Evolutionary conservation across 2,113 vertebrate genomes (phyloP), one percentile per base, ranked within the genome.

Genomic region (Passer domesticus): DNA sequence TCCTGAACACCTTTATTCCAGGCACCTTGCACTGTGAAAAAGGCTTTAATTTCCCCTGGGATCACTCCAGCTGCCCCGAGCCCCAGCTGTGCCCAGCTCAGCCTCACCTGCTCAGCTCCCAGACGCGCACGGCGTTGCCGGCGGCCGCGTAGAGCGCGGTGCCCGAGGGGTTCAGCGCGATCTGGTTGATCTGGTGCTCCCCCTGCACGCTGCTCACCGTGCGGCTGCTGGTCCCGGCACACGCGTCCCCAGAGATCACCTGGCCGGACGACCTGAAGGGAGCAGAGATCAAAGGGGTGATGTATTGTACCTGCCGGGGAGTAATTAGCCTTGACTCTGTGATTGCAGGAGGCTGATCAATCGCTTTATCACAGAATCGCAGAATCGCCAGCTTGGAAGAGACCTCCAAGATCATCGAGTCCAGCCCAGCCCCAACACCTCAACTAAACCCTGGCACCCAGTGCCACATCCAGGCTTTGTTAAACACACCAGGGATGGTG

Each of bases 111-210:
- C 98, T 99, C 53, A 99, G 98, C 94, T 99, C 99, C 99, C 99
- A 99, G 95, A 99, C 97, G 43, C 99, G 98, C 46, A 99, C 99
- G 0, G 98, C 97, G 66, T 99, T 99, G 7, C 99, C 99, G 0
- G 99, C 98, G 4, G 99, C 99, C 0, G 99, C 98, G 0, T 99
- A 99, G 15, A 99, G 98, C 81, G 97, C 96, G 60, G 98, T 98
- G 78, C 99, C 99, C 0, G 98, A 96, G 8, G 98, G 98, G 97
- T 99, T 99, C 74, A 99, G 98, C 8, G 98, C 98, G 6, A 99
- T 99, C 98, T 99, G 99, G 97, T 99, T 99, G 96, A 99, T 99
- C 97, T 99, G 99, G 95, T 98, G 98, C 94, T 99, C 99, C 1
- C 99, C 99, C 96, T 98, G 99, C 25, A 98, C 97, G 4, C 98